Base-by-base conservation (phyloP, 2,113 vertebrate genomes). In the Antechinus flavipes region DNA sequence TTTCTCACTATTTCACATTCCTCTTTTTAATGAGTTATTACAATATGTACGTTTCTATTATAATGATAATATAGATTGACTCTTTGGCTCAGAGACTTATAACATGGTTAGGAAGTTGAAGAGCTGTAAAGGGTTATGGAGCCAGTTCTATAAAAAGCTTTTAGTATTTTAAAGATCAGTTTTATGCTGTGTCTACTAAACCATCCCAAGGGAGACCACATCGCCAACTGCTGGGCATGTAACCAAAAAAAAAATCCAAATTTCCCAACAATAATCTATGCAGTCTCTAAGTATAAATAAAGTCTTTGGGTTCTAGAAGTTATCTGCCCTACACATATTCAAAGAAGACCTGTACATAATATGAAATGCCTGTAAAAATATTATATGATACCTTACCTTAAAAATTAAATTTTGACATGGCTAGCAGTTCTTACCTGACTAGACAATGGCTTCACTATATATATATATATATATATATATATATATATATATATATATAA, bases 111-210 rank as follows among this genome's bases (percentile, higher is more conserved):
- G 22, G 52, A 58, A 94, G 76, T 4, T 94, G 90, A 96, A 96
- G 92, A 52, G 0, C 91, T 97, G 97, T 91, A 91, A 95, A 97
- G 90, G 95, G 2, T 56, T 96, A 23, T 96, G 92, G 93, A 97
- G 56, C 68, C 91, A 94, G 90, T 95, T 96, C 94, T 97, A 54
- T 93, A 92, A 95, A 96, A 92, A 50, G 91, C 35, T 95, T 97
- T 97, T 94, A 94, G 95, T 96, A 97, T 56, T 94, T 93, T 94
- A 94, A 98, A 97, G 94, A 94, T 98, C 68, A 95, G 53, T 94
- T 97, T 97, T 96, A 95, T 97, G 68, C 93, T 93, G 55, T 96
- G 90, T 96, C 94, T 97, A 91, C 42, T 96, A 49, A 95, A 91
- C 58, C 94, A 76, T 24, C 94, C 89, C 76, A 91, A 93, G 97